Base-by-base conservation (phyloP, 2,113 vertebrate genomes). In the Mionectes macconnelli region DNA sequence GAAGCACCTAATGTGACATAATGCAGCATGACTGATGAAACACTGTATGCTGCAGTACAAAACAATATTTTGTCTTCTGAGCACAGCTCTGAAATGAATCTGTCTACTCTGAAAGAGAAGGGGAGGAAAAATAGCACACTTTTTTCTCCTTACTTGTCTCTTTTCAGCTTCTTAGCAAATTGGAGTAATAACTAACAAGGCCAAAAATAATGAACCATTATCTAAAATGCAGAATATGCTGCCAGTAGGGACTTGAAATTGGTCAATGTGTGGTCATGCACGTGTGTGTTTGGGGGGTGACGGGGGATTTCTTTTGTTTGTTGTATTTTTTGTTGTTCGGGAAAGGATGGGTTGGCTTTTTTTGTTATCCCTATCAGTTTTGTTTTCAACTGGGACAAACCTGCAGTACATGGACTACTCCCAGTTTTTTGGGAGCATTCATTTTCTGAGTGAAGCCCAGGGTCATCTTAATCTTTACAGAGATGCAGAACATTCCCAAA, bases 21-120 rank as follows among this genome's bases (percentile, higher is more conserved):
- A 98, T 94, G 74, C 86, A 45, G 94, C 86, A 76, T 97, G 97
- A 97, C 96, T 97, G 97, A 97, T 98, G 92, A 96, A 96, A 97
- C 84, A 86, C 91, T 94, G 93, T 74, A 79, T 94, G 92, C 92
- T 83, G 90, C 63, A 63, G 55, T 70, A 97, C 87, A 95, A 79
- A 66, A 57, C 94, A 92, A 31, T 84, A 95, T 79, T 94, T 93
- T 87, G 82, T 83, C 95, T 97, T 97, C 93, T 97, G 94, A 96
- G 96, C 96, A 77, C 80, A 93, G 55, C 56, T 35, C 95, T 89
- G 93, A 96, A 97, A 97, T 90, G 27, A 94, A 94, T 94, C 90
- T 93, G 83, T 86, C 84, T 81, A 55, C 39, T 84, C 89, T 74
- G 89, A 96, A 93, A 96, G 76, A 93, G 75, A 96, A 77, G 85